phyloP scores from a whole-genome alignment of 2,797 vertebrate species.

The Brachyalestes nurse region DNA sequence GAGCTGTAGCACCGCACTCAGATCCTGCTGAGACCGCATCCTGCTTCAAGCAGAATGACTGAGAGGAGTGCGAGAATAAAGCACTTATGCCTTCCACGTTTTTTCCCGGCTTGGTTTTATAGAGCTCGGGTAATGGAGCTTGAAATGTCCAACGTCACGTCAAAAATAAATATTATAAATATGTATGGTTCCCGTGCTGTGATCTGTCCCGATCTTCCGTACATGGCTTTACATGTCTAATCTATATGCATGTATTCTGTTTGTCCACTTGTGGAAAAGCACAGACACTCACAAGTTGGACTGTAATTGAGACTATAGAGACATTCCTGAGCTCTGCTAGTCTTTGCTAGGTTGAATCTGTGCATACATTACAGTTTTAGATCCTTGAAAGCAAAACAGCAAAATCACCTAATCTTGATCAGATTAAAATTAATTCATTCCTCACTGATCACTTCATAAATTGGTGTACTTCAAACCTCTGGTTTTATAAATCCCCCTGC shows the following conservation, averaged over 20 bases:
- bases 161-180: constrained; percentile 16
- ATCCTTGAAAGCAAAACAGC: not conserved
- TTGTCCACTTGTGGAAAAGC: not conserved
- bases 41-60: constrained; percentile 25
- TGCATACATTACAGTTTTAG: not conserved
- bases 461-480: not conserved
- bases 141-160: not conserved
- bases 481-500: not conserved
- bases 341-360: not conserved
- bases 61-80: not conserved
- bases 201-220: not conserved
- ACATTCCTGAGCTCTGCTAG: not conserved
- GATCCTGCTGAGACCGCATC: not conserved
- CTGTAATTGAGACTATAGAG: not conserved
- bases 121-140: not conserved
- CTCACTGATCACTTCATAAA: not conserved
- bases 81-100: not conserved
- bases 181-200: not conserved
- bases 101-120: constrained; percentile 2
- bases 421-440: not conserved
- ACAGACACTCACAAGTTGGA: not conserved
- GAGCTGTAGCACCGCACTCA: not conserved
- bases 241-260: constrained; percentile 1
- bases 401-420: not conserved
- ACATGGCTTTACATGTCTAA: not conserved